Base-by-base conservation (phyloP, 2,888 invertebrate species). In the Sturmia bella region DNA sequence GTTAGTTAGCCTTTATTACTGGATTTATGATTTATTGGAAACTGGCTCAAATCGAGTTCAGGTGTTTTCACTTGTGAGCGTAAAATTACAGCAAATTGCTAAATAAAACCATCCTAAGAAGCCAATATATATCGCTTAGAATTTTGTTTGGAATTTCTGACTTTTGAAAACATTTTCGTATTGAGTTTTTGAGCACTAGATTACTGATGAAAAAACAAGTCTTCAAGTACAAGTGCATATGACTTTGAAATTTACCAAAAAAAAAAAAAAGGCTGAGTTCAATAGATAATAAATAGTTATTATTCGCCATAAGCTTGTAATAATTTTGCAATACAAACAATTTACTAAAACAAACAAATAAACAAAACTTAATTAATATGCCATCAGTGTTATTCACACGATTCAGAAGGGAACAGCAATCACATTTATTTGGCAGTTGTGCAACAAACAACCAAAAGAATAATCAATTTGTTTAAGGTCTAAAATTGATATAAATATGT, bases 361-460 rank as follows among this genome's bases (percentile, higher is more conserved):
- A n/a, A n/a, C n/a, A 24, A 17, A 52, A 52, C 50, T 19, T 43
- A 77, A 56, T 81, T 69, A 74, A 64, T 74, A 81, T 77, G 73
- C 81, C 73, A 52, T 5, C 6, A 11, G 27, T 57, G 77, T 76
- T 32, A 50, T 43, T 24, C 9, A 17, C 3, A n/a, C 4, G 37
- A 50, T 12, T 41, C 32, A 27, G 24, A 32, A 32, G 32, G 9
- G 27, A 5, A 15, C 45, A 39, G 37, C 7, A 27, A 41, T 12
- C 64, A 4, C 45, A 73, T 32, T 13, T 63, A 45, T 77, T 77
- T 81, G 81, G 56, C 69, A 77, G 63, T 77, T 69, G 77, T 73
- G 73, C 69, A 81, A 81, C 27, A 69, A 57, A 43, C 19, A 45
- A 24, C 45, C 69, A 70, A 63, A 77, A 24, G 45, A 17, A 32